Evolutionary conservation across 2,888 invertebrate genomes (phyloP).

Genomic region (Merodon equestris): DNA sequence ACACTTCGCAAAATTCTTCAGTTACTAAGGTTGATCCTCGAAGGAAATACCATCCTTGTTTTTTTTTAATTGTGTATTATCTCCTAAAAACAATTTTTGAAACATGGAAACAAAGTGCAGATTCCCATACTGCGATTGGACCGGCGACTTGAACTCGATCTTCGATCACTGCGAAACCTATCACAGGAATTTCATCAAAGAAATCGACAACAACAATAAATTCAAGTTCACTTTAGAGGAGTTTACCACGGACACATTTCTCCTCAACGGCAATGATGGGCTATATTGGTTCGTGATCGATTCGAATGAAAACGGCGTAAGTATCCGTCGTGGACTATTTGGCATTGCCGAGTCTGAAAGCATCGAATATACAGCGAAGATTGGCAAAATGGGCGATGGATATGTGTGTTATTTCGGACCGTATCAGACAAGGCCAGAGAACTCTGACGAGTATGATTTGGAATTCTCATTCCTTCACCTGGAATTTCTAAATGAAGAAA

Average conservation of each 20-base stretch:
- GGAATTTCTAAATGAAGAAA: slow-evolving; percentile 3
- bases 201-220: slow-evolving; percentile 53
- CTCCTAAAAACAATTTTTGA: neutral
- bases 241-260: slow-evolving; percentile 52
- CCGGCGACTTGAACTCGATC: slow-evolving; percentile 65
- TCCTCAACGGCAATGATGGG: slow-evolving; percentile 60
- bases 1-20: too few relatives aligned
- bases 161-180: slow-evolving; percentile 69
- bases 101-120: slow-evolving; percentile 59
- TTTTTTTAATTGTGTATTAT: too few relatives aligned
- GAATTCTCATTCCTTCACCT: slow-evolving; percentile 14
- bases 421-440: slow-evolving; percentile 7
- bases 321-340: slow-evolving; percentile 68
- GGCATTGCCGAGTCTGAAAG: slow-evolving; percentile 70
- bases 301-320: slow-evolving; percentile 2
- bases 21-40: too few relatives aligned
- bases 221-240: slow-evolving; percentile 68
- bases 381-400: slow-evolving; percentile 53
- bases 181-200: slow-evolving; percentile 63
- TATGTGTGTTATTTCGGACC: slow-evolving; percentile 12
- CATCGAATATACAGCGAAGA: slow-evolving; percentile 63
- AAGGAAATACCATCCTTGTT: too few relatives aligned
- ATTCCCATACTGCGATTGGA: slow-evolving; percentile 67
- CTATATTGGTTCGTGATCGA: slow-evolving; percentile 69
- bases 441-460: slow-evolving; percentile 19